These are phyloP conservation scores for Capreolus pygargus DNA, from an alignment of 2,113 vertebrate genomes.

Conservation along the genomic window DNA sequence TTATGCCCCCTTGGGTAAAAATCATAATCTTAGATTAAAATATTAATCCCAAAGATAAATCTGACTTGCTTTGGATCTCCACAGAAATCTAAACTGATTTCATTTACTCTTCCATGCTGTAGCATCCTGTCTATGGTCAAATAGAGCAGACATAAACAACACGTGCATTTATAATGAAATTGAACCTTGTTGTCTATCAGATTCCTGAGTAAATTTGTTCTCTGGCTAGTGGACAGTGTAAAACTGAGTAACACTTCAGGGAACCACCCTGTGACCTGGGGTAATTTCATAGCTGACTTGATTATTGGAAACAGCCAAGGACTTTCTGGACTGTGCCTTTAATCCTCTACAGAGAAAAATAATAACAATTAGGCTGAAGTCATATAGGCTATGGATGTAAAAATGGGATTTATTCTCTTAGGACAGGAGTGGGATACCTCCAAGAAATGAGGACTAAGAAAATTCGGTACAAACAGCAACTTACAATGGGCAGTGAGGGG, in stretches of 20 bases:
- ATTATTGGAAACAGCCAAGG: background rate
- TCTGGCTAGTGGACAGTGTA: background rate
- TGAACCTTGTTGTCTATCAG: background rate
- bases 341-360: background rate
- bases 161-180: background rate
- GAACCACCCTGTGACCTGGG: background rate
- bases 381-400: background rate
- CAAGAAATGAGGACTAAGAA: background rate
- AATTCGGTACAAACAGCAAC: too few species aligned
- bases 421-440: background rate
- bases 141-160: background rate
- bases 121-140: background rate
- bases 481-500: background rate
- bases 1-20: background rate
- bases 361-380: background rate
- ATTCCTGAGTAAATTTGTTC: background rate
- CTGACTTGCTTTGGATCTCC: background rate
- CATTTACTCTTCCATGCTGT: rapidly evolving
- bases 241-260: background rate
- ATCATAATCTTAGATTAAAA: background rate
- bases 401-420: background rate
- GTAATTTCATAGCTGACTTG: background rate
- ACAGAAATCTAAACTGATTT: background rate
- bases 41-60: background rate
- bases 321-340: background rate